Base-by-base conservation (phyloP, 2,113 vertebrate species). In the Noturus placidus region DNA sequence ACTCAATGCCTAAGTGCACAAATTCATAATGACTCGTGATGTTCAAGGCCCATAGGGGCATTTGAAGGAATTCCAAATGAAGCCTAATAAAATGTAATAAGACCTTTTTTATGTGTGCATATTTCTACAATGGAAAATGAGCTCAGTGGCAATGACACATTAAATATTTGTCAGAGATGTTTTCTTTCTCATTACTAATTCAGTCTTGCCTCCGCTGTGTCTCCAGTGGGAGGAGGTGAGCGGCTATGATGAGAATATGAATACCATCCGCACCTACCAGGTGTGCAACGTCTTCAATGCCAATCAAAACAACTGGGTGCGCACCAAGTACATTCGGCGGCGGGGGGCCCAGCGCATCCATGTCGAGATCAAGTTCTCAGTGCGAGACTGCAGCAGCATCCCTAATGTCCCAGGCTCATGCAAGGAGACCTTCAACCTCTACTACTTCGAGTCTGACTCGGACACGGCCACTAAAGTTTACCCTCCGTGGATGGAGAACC, bases 381-480 rank as follows among this genome's bases (percentile, higher is more conserved):
- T 99, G 56, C 95, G 98, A 0, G 98, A 99, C 95, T 99, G 98
- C 88, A 97, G 97, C 91, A 99, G 98, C 92, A 98, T 99, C 90
- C 98, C 98, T 30, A 99, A 96, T 0, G 97, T 99, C 19, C 97
- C 98, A 0, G 98, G 98, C 81, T 99, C 98, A 91, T 99, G 98
- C 92, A 99, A 99, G 91, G 98, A 99, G 94, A 99, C 98, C 74
- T 99, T 99, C 89, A 99, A 99, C 92, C 96, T 99, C 7, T 99
- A 98, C 81, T 99, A 97, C 89, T 99, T 96, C 0, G 98, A 99
- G 92, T 96, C 97, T 0, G 97, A 99, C 93, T 94, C 93, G 0
- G 97, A 99, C 93, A 95, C 93, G 0, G 97, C 96, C 91, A 97
- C 95, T 25, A 97, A 96, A 90, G 94, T 93, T 3, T 96, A 95